Evolutionary conservation across 2,113 vertebrate species (phyloP), one percentile per base, ranked within the genome.

Genomic region (Cichladusa arquata): DNA sequence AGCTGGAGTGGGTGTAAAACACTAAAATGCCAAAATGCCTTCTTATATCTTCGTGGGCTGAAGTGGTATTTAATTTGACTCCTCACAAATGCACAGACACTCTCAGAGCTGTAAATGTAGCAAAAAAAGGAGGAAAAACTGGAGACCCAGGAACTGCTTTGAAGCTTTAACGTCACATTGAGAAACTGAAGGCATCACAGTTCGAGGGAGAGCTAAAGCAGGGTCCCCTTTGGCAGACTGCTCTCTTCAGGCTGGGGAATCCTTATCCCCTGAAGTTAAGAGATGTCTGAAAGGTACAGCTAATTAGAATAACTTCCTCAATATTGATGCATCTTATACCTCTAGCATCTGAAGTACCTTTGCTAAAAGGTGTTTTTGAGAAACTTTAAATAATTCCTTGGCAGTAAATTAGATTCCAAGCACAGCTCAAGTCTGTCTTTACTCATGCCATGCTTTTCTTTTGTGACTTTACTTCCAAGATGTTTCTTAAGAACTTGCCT

Each of bases 41-140:
- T 19, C 40, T 44, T 45, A 7, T 36, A 47, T 31, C 16, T 0
- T 0, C 66, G 17, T 0, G 1, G 48, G 6, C 66, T 53, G 57
- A 71, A 76, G 29, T 11, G 31, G 3, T 60, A 22, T 71, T 71
- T 82, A 44, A 60, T 85, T 76, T 40, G 74, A 25, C 45, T 12
- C 53, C 61, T 79, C 45, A 51, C n/a, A 53, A 86, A 60, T 20
- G 57, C 48, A 51, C 33, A 56, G 79, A 71, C 51, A 47, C 80
- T 47, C 56, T 74, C 74, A 72, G 69, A 78, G 34, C 48, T 92
- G 40, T 80, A 88, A 88, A 60, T 64, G 48, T 12, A 67, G 26
- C 29, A 58, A 82, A 62, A 74, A 76, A 28, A 42, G 40, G 28
- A n/a, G 61, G 33, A 71, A 79, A 79, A 85, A 67, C 25, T 19